These are phyloP conservation scores for Cydia strobilella DNA, from an alignment of 1,140 invertebrate genomes.

Conservation along the genomic window DNA sequence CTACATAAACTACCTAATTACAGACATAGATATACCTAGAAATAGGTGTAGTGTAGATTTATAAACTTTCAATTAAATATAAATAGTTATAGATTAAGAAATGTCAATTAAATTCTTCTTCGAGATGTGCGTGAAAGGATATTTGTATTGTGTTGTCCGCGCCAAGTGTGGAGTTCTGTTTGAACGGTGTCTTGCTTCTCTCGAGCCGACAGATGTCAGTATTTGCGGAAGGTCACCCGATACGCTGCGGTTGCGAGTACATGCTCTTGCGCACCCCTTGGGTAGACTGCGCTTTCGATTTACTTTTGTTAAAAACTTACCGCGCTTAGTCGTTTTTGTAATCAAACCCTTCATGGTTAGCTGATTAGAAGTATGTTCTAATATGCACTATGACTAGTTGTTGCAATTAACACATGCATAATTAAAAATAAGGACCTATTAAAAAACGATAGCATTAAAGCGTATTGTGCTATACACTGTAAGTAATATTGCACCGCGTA, in stretches of 20 bases:
- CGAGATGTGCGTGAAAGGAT: too few species aligned
- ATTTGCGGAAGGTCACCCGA: constrained; percentile 45
- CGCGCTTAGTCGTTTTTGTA: constrained; percentile 1
- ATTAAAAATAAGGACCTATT: neutral
- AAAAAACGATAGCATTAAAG: neutral
- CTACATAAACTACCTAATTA: too few species aligned
- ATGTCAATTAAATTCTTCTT: too few species aligned
- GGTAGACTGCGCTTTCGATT: constrained; percentile 1
- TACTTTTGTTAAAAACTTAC: constrained; percentile 8
- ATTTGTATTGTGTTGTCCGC: too few species aligned
- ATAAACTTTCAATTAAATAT: too few species aligned
- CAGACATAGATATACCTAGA: too few species aligned
- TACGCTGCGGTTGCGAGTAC: constrained; percentile 32
- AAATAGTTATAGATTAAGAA: too few species aligned
- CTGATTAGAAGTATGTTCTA: constrained; percentile 16
- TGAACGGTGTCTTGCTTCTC: neutral
- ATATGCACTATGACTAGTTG: constrained; percentile 6
- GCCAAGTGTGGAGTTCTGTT: neutral
- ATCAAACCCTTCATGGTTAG: constrained; percentile 1
- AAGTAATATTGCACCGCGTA: neutral
- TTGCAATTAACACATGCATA: constrained; percentile 2
- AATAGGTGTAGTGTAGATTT: too few species aligned
- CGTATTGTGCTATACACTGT: neutral
- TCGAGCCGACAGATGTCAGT: constrained; percentile 41
- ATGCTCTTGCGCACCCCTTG: constrained; percentile 9